Percentiles rank a stretch among this genome's conserved stretches.
phyloP scores from a whole-genome alignment of 2,888 invertebrate genomes.

The Dynastes hyllus region DNA sequence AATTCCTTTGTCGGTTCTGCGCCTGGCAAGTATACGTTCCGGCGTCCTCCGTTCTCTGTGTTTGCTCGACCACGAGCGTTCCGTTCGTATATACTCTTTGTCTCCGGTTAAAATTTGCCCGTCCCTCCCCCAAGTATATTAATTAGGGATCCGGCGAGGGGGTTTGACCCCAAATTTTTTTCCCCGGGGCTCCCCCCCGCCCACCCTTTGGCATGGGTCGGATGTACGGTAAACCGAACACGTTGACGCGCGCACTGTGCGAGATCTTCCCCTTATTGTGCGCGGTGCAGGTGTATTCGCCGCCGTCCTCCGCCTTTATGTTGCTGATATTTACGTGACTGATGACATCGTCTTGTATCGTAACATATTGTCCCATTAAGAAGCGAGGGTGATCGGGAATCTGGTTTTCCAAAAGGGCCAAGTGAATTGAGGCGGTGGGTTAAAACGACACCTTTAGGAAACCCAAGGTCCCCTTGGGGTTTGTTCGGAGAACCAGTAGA shows the following conservation, averaged over 20 bases:
- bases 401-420: too few relatives aligned
- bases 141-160: too few relatives aligned
- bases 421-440: conserved; percentile 92
- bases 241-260: conserved; percentile 90
- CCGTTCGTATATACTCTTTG: conserved; percentile 92
- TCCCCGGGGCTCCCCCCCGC: too few relatives aligned
- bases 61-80: conserved; percentile 88
- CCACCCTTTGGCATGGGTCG: conserved; percentile 91
- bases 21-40: conserved; percentile 94
- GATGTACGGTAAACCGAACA: conserved; percentile 90
- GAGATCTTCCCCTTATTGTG: conserved; percentile 87
- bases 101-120: conserved; percentile 88
- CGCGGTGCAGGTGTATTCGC: conserved; percentile 90
- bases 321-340: conserved; percentile 93
- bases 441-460: conserved; percentile 92
- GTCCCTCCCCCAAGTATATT: conserved; percentile 95
- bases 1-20: conserved; percentile 86
- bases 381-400: conserved; percentile 78
- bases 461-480: conserved; percentile 93
- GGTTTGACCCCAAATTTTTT: too few relatives aligned
- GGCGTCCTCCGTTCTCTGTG: conserved; percentile 88
- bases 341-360: conserved; percentile 93
- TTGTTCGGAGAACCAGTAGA: conserved; percentile 94
- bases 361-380: conserved; percentile 93
- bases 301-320: conserved; percentile 91